Evolutionary conservation across 2,888 invertebrate species (phyloP).

Genomic region (Drosophila recens): DNA sequence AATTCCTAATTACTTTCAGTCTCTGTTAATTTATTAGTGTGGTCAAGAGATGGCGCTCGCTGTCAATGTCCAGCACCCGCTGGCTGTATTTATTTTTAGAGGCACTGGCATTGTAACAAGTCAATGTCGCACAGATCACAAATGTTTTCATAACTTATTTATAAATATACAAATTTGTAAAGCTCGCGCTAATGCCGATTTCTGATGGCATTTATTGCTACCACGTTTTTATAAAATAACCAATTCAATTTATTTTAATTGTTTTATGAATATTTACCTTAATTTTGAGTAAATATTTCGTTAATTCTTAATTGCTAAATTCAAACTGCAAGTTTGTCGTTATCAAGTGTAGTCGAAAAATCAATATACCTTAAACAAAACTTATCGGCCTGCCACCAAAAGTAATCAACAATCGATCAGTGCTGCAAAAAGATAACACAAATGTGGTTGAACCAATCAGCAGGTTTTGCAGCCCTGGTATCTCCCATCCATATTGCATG

Average conservation of each 20-base stretch:
- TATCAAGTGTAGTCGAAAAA: slow-evolving; percentile 63
- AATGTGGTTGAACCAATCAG: neutral
- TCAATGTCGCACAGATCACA: slow-evolving; percentile 66
- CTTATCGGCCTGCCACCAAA: slow-evolving; percentile 44
- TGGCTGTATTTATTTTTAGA: slow-evolving; percentile 62
- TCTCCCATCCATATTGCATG: too few species aligned
- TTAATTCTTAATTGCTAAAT: slow-evolving; percentile 63
- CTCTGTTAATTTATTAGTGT: slow-evolving; percentile 31
- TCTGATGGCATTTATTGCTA: too few species aligned
- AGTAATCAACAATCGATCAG: slow-evolving; percentile 20
- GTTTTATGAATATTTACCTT: slow-evolving; percentile 37
- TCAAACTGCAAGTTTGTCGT: slow-evolving; percentile 77
- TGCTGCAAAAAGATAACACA: too few species aligned
- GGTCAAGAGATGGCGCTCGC: slow-evolving; percentile 34
- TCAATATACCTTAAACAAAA: slow-evolving; percentile 46
- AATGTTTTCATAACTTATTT: slow-evolving; percentile 68
- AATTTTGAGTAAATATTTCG: slow-evolving; percentile 40
- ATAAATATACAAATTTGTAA: slow-evolving; percentile 46
- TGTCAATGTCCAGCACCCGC: slow-evolving; percentile 39
- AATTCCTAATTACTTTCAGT: slow-evolving; percentile 9
- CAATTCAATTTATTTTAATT: neutral
- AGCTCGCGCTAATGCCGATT: slow-evolving; percentile 12
- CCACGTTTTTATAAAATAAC: neutral
- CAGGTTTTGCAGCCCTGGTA: slow-evolving; percentile 24
- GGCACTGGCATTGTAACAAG: slow-evolving; percentile 67